Percentiles rank a stretch among this genome's conserved stretches.
phyloP scores from a whole-genome alignment of 2,113 vertebrate genomes.

The Melanerpes formicivorus region DNA sequence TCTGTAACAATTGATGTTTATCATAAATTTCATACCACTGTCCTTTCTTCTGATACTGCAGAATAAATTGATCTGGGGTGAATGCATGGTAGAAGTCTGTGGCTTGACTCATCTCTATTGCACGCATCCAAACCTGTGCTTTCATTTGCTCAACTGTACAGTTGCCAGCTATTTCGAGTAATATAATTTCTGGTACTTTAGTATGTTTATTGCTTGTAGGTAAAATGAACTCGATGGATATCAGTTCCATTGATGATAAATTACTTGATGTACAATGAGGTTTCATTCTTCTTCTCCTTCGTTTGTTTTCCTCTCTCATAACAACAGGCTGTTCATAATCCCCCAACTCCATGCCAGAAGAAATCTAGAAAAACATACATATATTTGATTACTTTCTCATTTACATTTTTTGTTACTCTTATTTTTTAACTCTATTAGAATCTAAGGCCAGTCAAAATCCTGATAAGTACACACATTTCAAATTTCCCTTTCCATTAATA shows the following conservation, averaged over 20 bases:
- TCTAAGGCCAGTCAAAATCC: neutral
- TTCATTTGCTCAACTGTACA: constrained; percentile 96
- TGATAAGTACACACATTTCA: neutral
- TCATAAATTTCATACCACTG: constrained; percentile 98
- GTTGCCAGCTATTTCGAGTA: constrained; percentile 88
- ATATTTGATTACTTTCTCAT: neutral
- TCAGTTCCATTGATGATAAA: constrained; percentile 84
- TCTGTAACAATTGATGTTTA: constrained; percentile 95
- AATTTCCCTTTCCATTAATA: neutral
- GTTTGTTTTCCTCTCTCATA: constrained; percentile 83
- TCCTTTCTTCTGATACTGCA: constrained; percentile 97
- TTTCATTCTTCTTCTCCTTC: constrained; percentile 91
- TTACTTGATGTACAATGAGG: constrained; percentile 75
- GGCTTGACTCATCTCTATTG: constrained; percentile 83
- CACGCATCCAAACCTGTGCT: constrained; percentile 92
- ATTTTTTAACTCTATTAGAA: neutral
- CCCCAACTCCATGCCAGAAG: constrained; percentile 86
- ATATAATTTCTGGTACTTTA: constrained; percentile 76
- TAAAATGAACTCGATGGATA: constrained; percentile 90
- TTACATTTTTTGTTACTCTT: neutral
- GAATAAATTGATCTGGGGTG: constrained; percentile 89
- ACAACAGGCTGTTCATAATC: constrained; percentile 82
- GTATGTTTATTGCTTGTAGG: constrained; percentile 83
- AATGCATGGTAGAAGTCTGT: constrained; percentile 89
- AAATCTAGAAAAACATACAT: constrained; percentile 56